Conservation (phyloP, 2,797 vertebrate genomes). For the Clarias laeviceps region DNA sequence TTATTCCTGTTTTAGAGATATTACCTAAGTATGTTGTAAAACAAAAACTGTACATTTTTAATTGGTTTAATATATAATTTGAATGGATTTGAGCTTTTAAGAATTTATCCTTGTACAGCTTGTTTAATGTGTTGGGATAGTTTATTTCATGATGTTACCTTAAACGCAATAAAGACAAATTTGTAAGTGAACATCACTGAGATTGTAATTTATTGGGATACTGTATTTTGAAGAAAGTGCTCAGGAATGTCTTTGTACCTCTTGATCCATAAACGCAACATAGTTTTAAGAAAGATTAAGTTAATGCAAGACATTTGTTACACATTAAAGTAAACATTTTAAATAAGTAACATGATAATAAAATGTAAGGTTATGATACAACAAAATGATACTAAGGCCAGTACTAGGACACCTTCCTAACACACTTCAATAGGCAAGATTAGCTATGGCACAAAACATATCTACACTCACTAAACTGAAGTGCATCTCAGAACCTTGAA, state of each 20-base stretch:
- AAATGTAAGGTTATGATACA: no score
- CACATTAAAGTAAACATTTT: no score
- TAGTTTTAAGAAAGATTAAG: no score
- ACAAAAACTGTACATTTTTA: slow-evolving; percentile 58
- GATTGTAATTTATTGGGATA: neutral
- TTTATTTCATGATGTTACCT: slow-evolving; percentile 35
- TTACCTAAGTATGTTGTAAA: slow-evolving; percentile 48
- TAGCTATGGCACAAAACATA: no score
- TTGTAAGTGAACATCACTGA: neutral
- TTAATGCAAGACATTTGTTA: no score
- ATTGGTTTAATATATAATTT: slow-evolving; percentile 51
- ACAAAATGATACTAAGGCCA: no score
- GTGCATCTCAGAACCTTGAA: no score
- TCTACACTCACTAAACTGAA: no score
- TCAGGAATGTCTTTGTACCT: neutral
- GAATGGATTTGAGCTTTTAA: slow-evolving; percentile 49
- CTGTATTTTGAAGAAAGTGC: neutral
- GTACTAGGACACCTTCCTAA: no score
- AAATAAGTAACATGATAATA: no score
- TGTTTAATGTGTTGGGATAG: slow-evolving; percentile 34
- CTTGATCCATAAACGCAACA: neutral
- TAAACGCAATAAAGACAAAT: slow-evolving; percentile 65
- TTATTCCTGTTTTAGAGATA: slow-evolving; percentile 58
- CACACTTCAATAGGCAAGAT: no score
- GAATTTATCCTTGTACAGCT: slow-evolving; percentile 70